Evolutionary conservation across 2,113 vertebrate genomes (phyloP).

Genomic region (Henicopernis longicauda): DNA sequence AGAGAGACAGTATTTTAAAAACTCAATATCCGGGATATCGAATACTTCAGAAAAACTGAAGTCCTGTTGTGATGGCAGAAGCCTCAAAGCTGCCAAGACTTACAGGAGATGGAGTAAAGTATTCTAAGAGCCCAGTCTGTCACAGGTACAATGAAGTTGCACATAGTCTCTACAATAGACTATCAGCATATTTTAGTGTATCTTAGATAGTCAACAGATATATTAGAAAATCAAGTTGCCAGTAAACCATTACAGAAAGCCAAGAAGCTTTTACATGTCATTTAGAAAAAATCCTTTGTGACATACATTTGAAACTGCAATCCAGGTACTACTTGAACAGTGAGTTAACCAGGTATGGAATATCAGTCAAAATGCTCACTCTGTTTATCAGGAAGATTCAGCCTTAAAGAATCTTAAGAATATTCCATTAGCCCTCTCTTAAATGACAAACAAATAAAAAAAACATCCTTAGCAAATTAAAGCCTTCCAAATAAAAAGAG

Average conservation of each 20-base stretch:
- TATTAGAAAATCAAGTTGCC: background rate
- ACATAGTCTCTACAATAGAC: background rate
- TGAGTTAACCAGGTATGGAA: background rate
- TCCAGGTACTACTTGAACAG: background rate
- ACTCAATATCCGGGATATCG: background rate
- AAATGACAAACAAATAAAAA: background rate
- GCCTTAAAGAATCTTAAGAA: background rate
- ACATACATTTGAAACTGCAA: background rate
- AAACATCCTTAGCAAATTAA: background rate
- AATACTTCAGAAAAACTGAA: background rate
- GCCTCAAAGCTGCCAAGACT: background rate
- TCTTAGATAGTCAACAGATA: background rate
- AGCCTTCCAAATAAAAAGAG: background rate
- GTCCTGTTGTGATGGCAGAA: background rate
- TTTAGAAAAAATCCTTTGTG: background rate
- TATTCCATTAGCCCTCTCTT: background rate
- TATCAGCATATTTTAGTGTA: background rate
- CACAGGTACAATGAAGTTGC: background rate
- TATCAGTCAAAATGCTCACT: background rate
- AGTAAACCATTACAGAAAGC: background rate
- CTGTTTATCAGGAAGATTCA: background rate
- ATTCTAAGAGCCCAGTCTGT: background rate
- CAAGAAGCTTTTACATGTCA: background rate
- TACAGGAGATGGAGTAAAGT: background rate
- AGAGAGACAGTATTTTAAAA: background rate